These are phyloP conservation scores for Andrena haemorrhoa DNA, from an alignment of 2,888 invertebrate genomes.

Conservation along the genomic window DNA sequence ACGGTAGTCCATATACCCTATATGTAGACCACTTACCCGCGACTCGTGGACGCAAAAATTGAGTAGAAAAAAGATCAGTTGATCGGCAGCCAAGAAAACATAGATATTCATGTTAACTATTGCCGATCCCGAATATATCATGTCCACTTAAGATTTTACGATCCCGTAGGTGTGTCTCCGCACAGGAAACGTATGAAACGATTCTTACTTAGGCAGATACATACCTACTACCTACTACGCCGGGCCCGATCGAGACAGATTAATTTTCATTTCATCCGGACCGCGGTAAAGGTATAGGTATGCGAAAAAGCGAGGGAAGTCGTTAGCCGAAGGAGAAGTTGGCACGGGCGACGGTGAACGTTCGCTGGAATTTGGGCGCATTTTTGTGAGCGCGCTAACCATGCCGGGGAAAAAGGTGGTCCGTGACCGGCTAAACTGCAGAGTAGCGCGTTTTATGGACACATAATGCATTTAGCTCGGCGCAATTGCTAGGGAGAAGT, in stretches of 20 bases:
- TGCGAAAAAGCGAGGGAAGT: neutral
- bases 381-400: neutral
- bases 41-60: no score
- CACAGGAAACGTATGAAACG: no score
- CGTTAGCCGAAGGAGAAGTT: conserved; percentile 1
- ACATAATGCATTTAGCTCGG: conserved; percentile 46
- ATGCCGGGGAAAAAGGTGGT: conserved; percentile 12
- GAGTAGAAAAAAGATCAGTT: neutral
- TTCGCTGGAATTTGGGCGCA: conserved; percentile 8
- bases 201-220: no score
- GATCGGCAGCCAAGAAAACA: conserved; percentile 44
- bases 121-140: conserved; percentile 38
- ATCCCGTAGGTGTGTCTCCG: no score
- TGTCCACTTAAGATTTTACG: no score
- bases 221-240: neutral
- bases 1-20: no score
- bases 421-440: conserved; percentile 29
- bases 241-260: neutral
- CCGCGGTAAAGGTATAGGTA: neutral
- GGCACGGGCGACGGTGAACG: neutral
- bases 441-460: conserved; percentile 21
- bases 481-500: conserved; percentile 52
- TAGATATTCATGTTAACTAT: conserved; percentile 52
- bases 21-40: no score
- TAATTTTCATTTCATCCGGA: neutral